A percentile compares a stretch with the other conserved stretches of the same genome.
These are phyloP conservation scores for Nephila pilipes DNA, from an alignment of 1,140 invertebrate species.

Conservation along the genomic window DNA sequence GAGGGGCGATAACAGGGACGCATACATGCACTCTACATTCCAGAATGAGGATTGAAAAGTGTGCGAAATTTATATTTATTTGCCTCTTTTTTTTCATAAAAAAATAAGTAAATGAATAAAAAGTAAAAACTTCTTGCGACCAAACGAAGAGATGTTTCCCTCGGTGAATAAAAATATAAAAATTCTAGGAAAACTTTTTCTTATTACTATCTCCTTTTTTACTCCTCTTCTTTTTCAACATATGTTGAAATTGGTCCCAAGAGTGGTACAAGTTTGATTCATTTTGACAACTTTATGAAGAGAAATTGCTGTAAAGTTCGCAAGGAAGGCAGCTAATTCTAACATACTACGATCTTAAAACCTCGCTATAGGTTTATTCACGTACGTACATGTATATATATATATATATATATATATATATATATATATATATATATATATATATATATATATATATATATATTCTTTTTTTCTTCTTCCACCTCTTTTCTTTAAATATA, in stretches of 20 bases:
- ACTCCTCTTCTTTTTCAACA: not conserved
- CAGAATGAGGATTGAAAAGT: slow-evolving; percentile 10
- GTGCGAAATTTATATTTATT: slow-evolving; percentile 40
- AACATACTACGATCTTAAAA: slow-evolving; percentile 35
- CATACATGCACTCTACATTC: not conserved
- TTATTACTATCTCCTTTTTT: slow-evolving; percentile 14
- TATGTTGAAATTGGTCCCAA: slow-evolving; percentile 1
- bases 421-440: too few relatives aligned
- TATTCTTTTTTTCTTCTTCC: not conserved
- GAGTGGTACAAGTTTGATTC: slow-evolving; percentile 51
- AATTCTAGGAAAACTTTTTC: not conserved
- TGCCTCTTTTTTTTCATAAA: not conserved
- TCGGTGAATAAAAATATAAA: not conserved
- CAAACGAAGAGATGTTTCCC: not conserved
- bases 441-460: too few relatives aligned
- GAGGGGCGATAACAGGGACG: not conserved
- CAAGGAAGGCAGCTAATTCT: slow-evolving; percentile 60
- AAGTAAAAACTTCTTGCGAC: not conserved
- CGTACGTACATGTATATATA: not conserved
- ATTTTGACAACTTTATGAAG: slow-evolving; percentile 63
- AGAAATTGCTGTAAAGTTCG: slow-evolving; percentile 68
- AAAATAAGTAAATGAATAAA: not conserved
- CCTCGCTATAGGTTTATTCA: not conserved
- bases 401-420: not conserved
- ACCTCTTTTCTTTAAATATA: not conserved